These are phyloP conservation scores for Tragelaphus eurycerus DNA, from an alignment of 2,797 vertebrate genomes.

Conservation along the genomic window DNA sequence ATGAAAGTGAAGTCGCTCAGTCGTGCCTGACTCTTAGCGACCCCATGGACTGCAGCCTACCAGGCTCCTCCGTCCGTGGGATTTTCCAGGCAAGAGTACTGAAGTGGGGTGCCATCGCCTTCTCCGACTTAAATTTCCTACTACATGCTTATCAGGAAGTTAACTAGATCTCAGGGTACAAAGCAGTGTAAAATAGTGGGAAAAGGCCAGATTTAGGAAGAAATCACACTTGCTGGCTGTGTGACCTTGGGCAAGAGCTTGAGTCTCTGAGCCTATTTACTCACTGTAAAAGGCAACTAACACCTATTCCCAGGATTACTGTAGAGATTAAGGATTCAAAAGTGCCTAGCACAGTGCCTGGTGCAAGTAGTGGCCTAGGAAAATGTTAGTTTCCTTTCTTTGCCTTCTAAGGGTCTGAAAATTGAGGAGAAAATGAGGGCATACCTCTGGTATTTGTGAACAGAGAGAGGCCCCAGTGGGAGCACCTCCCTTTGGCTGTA, in stretches of 20 bases:
- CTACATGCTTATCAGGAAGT: neutral
- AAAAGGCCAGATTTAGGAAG: neutral
- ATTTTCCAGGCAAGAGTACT: too few relatives aligned
- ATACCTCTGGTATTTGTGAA: conserved; percentile 69
- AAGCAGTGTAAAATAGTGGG: neutral
- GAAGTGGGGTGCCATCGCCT: too few relatives aligned
- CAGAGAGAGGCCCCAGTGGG: conserved; percentile 48
- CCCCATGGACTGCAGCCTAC: too few relatives aligned
- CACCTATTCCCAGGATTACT: neutral
- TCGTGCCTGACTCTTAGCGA: too few relatives aligned
- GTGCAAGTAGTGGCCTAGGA: conserved; percentile 13
- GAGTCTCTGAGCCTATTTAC: conserved; percentile 47
- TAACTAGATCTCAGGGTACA: neutral
- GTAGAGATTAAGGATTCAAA: neutral
- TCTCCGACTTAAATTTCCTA: neutral
- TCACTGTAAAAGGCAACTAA: conserved; percentile 26
- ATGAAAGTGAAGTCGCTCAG: too few relatives aligned
- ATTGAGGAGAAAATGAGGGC: conserved; percentile 61
- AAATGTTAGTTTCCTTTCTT: conserved; percentile 49
- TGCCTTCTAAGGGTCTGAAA: conserved; percentile 55
- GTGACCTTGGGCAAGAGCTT: conserved; percentile 46
- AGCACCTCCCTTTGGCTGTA: conserved; percentile 66
- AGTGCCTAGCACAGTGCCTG: neutral
- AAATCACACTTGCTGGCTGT: conserved; percentile 24
- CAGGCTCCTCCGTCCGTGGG: too few relatives aligned